Evolutionary conservation across 2,888 invertebrate species (phyloP).

Genomic region (Ametastegia equiseti): DNA sequence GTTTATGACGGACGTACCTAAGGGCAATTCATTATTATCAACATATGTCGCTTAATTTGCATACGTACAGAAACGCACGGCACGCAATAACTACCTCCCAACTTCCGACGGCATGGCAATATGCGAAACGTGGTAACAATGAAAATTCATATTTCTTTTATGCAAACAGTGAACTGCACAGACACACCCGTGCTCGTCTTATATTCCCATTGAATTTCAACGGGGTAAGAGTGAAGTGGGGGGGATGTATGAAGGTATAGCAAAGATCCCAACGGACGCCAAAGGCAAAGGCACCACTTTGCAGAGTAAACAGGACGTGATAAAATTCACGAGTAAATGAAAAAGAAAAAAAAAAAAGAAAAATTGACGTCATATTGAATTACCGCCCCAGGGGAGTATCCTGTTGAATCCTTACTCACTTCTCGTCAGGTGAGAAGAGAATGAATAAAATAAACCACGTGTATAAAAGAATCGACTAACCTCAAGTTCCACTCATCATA

Average conservation of each 20-base stretch:
- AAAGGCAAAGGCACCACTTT: conserved; percentile 33
- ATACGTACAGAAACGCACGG: conserved; percentile 16
- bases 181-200: not conserved
- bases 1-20: conserved; percentile 30
- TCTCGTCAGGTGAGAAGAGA: conserved; percentile 12
- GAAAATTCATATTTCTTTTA: conserved; percentile 43
- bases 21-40: conserved; percentile 48
- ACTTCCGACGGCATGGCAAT: conserved; percentile 46
- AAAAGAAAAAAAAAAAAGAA: not conserved
- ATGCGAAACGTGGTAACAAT: conserved; percentile 38
- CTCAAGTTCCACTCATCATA: not conserved
- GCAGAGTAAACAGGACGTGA: conserved; percentile 39
- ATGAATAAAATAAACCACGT: not conserved
- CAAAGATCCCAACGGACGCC: conserved; percentile 13
- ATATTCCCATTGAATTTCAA: conserved; percentile 26
- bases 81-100: conserved; percentile 8
- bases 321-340: conserved; percentile 24
- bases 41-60: conserved; percentile 47
- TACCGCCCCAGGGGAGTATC: conserved; percentile 25
- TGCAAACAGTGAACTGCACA: conserved; percentile 1
- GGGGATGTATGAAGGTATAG: conserved; percentile 39
- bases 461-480: not conserved
- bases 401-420: not conserved
- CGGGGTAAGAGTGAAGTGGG: conserved; percentile 15
- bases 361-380: conserved; percentile 23